Evolutionary conservation across 2,797 vertebrate genomes (phyloP).

Genomic region (Enteromius viviparus): DNA sequence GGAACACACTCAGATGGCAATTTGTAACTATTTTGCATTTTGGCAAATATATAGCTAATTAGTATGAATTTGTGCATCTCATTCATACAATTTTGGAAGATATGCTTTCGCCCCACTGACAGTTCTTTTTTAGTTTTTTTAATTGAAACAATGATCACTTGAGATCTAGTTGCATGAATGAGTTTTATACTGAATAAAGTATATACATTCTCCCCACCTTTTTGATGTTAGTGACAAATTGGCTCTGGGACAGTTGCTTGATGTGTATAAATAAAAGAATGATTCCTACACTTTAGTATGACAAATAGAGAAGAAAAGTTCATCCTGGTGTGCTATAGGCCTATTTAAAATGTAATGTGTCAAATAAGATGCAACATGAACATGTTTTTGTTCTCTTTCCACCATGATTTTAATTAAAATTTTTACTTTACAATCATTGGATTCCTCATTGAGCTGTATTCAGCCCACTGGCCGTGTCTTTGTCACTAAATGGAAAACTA

Average conservation of each 20-base stretch:
- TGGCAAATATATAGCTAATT: neutral
- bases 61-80: neutral
- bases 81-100: neutral
- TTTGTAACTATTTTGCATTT: neutral
- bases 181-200: neutral
- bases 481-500: slow-evolving; percentile 17
- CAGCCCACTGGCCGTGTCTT: neutral
- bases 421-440: neutral
- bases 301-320: neutral
- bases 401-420: neutral
- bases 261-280: neutral
- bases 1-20: neutral
- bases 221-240: neutral
- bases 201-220: neutral
- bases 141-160: neutral
- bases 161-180: neutral
- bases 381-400: neutral
- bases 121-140: neutral
- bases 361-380: neutral
- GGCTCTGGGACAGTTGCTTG: neutral
- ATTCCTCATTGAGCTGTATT: neutral
- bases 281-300: neutral
- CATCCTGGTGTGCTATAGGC: neutral
- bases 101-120: neutral
- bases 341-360: neutral